Base-by-base conservation (phyloP, 1,140 invertebrate genomes). In the Drosophila nebulosa region DNA sequence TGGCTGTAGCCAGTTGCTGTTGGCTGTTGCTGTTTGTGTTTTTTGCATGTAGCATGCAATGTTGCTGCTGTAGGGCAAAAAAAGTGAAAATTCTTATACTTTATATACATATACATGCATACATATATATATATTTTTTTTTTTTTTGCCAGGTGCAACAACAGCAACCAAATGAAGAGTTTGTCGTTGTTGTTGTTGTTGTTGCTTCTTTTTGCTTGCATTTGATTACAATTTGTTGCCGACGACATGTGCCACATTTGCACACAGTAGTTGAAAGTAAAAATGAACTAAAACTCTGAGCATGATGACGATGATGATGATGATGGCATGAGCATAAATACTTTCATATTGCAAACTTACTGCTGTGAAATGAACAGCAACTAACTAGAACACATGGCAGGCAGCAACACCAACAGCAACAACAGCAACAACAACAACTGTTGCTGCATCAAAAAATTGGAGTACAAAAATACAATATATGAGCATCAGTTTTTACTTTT, bases 31-130 rank as follows among this genome's bases (percentile, higher is more conserved):
- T 46, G 16, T 1, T 51, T 56, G 32, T 52, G 24, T 22, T 39
- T 70, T 73, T 74, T 81, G 79, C 79, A 83, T 83, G 78, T 51
- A 64, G 74, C 79, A 81, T 80, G 78, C 78, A 81, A 71, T 46
- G 50, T 46, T 56, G 62, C 63, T n/a, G 16, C 10, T 58, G 67
- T 59, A 63, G 50, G 63, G 71, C 63, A 46, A 63, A 78, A 85
- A 85, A 86, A 86, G 81, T 86, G 81, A 86, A 86, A 86, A 86
- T 88, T 86, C 83, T 86, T 36, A n/a, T 63, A 66, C 59, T 56
- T 50, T 36, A 62, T 26, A 26, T 52, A 18, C 32, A 39, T 58
- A 53, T 26, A 26, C 32, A 22, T 26, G 35, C 61, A 26, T 57
- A 4, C 35, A 69, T 58, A 21, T 16, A 42, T 65, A 51, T 32